Base-by-base conservation (phyloP, 2,888 invertebrate genomes). In the Pammene fasciana region DNA sequence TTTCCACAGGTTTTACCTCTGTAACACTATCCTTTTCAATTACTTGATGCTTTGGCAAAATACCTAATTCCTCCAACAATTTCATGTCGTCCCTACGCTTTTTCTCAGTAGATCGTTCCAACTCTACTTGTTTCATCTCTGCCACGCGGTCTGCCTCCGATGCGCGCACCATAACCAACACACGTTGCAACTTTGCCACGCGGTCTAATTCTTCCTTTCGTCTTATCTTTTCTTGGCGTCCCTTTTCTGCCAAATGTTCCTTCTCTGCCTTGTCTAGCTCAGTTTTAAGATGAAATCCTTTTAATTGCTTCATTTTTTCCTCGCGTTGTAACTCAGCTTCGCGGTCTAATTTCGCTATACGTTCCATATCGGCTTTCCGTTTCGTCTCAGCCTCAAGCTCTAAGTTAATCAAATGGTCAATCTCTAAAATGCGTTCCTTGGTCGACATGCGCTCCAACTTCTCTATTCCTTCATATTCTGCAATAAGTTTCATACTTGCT, bases 401-500 rank as follows among this genome's bases (percentile, higher is more conserved):
- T 18, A 55, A 34, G 34, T 64, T 54, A 2, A 46, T 5, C 16
- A 66, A 50, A 43, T 41, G 52, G 13, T 67, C 52, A 14, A 67
- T 67, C 13, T 52, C 50, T 36, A 10, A 13, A 41, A 67, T 52
- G 14, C 66, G 66, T 45, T 59, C 59, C 5, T 34, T 34, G 43
- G 52, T 59, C 11, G 66, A 16, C 50, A 59, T 48, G 0, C 43
- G 43, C 59, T 50, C 59, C 11, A 59, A 57, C 36, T 59, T 59
- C 10, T 3, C 43, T 14, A 67, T 26, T 41, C 66, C 57, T 41
- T 57, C 56, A 26, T 11, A 41, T 9, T 57, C 41, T 36, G 55
- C 7, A n/a, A 26, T n/a, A 46, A 13, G 16, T 8, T 56, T 14
- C 48, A 48, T 41, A 0, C 50, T 41, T 10, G 10, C 5, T 5